Evolutionary conservation across 92 coral and sea anemone genomes (phyloP), one percentile per base, ranked within the genome.

Genomic region (Blastomussa wellsi): DNA sequence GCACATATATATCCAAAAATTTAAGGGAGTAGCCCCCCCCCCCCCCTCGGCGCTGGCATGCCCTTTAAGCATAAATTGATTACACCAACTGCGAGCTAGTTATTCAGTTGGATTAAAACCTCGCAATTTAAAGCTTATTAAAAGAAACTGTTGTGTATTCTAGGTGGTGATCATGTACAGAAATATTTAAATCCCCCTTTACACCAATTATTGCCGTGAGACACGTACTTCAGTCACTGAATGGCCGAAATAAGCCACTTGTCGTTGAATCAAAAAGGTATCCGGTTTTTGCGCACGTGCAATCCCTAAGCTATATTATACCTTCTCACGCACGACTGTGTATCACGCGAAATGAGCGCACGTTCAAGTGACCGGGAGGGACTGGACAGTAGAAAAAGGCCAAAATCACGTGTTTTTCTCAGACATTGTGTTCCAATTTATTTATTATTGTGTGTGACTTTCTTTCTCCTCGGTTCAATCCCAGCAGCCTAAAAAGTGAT

Each of bases 161-260:
- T 29, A 5, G 1, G 79, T 8, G 20, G 26, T 31, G 35, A 37
- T 33, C 64, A 6, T 12, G n/a, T 19, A 13, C 2, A 11, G 70
- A 57, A 78, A 59, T 36, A 42, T 29, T 42, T 41, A 15, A 15
- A 66, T 36, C 44, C 7, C 15, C 20, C 2, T 22, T 39, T 20
- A 65, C 44, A 35, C 60, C 13, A 24, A 26, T 42, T 44, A 65
- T 80, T 41, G 39, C 62, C 19, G 32, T 31, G 76, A 26, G 37
- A 51, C 66, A 65, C 76, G 62, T 65, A 29, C 62, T 69, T 37
- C 9, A 36, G 24, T 11, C 67, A 3, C 26, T 35, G n/a, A n/a
- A n/a, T 69, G 47, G 74, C 74, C 70, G 70, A 37, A 65, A 65
- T 28, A 32, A 24, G n/a, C n/a, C n/a, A n/a, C n/a, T n/a, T 59